Base-by-base conservation (phyloP, 2,888 invertebrate species). In the Drosophila kuntzei region DNA sequence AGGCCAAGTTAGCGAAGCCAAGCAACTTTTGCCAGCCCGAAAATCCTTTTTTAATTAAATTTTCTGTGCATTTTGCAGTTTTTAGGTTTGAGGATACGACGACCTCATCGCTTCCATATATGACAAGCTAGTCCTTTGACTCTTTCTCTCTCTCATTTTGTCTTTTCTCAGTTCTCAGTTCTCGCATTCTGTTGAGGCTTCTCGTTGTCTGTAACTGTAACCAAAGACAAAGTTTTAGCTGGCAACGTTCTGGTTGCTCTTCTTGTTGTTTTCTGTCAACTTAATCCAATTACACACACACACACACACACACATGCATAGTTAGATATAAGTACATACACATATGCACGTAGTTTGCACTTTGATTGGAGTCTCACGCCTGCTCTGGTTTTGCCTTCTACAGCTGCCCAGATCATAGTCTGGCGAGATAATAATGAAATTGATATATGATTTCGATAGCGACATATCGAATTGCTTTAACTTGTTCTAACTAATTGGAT, bases 31-130 rank as follows among this genome's bases (percentile, higher is more conserved):
- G 49, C 80, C 64, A 76, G 74, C 66, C 78, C 83, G 76, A 83
- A 83, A 83, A 83, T 86, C 83, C 83, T 86, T 83, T 83, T 83
- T 83, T 83, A 83, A 83, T 83, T 83, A 83, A 83, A 83, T 83
- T 83, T 83, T 83, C 83, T 86, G 83, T 86, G 82, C 83, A 83
- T 86, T 83, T 82, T 86, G 83, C 83, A 83, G 83, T 86, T 83
- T 83, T 86, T 86, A 76, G 83, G 80, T 83, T 86, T 86, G 86
- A 80, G 81, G 9, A 65, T 53, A 50, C 62, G 60, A 50, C 66
- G 53, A 63, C 66, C 66, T 66, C 71, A 71, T 47, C 61, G 76
- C 60, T 58, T 57, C 63, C 64, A 59, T 55, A 60, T 79, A 81
- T 79, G 75, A 71, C 75, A 73, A 60, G 65, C 66, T 51, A 69